Evolutionary conservation across 92 coral and sea anemone species (phyloP).

Genomic region (Epizoanthus stellaris): DNA sequence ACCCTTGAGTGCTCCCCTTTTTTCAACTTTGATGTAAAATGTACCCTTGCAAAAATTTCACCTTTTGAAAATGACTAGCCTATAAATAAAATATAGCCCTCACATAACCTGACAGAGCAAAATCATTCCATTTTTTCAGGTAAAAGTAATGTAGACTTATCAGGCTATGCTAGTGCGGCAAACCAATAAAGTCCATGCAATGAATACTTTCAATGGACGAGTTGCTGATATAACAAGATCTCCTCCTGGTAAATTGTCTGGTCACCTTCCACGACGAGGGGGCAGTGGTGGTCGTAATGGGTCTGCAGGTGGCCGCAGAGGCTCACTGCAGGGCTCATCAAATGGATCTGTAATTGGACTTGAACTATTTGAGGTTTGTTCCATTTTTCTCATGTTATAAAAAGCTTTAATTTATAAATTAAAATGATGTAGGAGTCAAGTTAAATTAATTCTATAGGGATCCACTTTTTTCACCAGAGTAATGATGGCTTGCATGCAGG

Average conservation of each 20-base stretch:
- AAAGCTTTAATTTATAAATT: too few species aligned
- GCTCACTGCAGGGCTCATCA: slow-evolving; percentile 3
- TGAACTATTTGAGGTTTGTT: slow-evolving; percentile 43
- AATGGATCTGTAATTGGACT: neutral
- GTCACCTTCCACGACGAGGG: neutral
- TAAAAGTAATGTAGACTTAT: neutral
- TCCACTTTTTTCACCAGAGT: too few species aligned
- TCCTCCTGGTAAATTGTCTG: neutral
- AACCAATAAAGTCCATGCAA: slow-evolving; percentile 36
- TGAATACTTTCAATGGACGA: slow-evolving; percentile 32
- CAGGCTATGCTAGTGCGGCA: slow-evolving; percentile 7
- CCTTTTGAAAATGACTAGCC: too few species aligned
- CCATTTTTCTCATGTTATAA: neutral
- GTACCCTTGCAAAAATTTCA: too few species aligned
- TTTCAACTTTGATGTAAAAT: too few species aligned
- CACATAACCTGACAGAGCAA: neutral
- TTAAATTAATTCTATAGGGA: too few species aligned
- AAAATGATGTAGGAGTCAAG: too few species aligned
- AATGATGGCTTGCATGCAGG: too few species aligned
- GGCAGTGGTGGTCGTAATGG: slow-evolving; percentile 1
- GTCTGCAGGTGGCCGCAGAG: slow-evolving; percentile 19
- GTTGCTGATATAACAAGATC: slow-evolving; percentile 24
- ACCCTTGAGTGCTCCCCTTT: too few species aligned
- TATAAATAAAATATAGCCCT: too few species aligned
- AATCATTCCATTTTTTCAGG: neutral